Evolutionary conservation across 2,888 invertebrate genomes (phyloP).

Genomic region (Calliphora vomitoria): DNA sequence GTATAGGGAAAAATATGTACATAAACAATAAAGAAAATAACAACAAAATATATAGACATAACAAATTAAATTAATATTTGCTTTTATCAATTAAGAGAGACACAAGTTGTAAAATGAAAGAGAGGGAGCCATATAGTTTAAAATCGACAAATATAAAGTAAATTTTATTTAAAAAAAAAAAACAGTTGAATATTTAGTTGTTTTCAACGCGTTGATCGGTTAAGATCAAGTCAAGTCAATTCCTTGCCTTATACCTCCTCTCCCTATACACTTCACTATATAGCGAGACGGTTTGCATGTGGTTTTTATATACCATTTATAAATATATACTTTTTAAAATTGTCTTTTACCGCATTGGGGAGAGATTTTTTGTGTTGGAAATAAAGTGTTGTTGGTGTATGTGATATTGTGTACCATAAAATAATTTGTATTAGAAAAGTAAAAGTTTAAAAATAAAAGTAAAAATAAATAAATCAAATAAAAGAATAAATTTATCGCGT

Average conservation of each 20-base stretch:
- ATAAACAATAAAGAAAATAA: background rate
- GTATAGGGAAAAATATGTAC: background rate
- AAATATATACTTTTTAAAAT: background rate
- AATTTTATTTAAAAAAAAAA: constrained; percentile 43
- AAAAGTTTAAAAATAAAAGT: constrained; percentile 22
- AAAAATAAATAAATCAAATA: constrained; percentile 21
- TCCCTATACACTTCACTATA: background rate
- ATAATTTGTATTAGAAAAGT: constrained; percentile 15
- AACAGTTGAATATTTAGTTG: constrained; percentile 66
- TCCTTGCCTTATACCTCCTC: background rate
- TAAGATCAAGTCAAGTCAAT: constrained; percentile 47
- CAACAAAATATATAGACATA: constrained; percentile 11
- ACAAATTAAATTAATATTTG: constrained; percentile 20
- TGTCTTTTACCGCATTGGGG: background rate
- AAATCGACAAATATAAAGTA: constrained; percentile 24
- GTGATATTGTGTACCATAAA: constrained; percentile 30
- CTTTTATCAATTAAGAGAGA: constrained; percentile 49
- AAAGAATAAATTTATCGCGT: constrained; percentile 40
- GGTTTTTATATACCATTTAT: background rate
- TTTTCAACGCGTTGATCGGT: constrained; percentile 69
- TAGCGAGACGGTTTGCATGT: constrained; percentile 32
- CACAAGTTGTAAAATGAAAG: background rate
- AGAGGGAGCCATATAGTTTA: constrained; percentile 17
- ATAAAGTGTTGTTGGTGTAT: constrained; percentile 36
- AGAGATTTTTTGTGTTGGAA: constrained; percentile 19